These are phyloP conservation scores for Nesometra sesokonis DNA, from an alignment of 35 echinoderm and acorn worm genomes.

Conservation along the genomic window DNA sequence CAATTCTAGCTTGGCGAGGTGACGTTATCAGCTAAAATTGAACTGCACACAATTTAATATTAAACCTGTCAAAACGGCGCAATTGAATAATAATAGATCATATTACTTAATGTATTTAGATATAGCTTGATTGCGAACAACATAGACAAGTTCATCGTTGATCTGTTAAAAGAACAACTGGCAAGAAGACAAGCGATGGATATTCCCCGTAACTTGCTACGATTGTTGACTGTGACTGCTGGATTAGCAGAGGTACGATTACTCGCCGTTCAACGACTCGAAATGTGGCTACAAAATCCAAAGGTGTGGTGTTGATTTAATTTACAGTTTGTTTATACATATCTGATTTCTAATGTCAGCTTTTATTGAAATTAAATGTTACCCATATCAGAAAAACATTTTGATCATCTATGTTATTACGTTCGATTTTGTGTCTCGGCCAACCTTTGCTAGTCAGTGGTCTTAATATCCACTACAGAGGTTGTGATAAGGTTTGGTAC, in stretches of 20 bases:
- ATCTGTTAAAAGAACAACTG: slow-evolving; percentile 62
- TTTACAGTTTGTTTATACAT: no score
- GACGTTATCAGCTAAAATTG: no score
- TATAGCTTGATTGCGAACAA: slow-evolving; percentile 69
- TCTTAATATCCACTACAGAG: no score
- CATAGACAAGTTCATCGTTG: slow-evolving; percentile 61
- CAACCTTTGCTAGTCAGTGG: no score
- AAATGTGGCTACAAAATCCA: slow-evolving; percentile 95
- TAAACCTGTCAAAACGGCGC: no score
- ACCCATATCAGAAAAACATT: not conserved
- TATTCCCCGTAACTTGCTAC: slow-evolving; percentile 67
- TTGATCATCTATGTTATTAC: not conserved
- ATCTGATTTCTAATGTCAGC: no score
- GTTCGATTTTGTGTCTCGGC: no score
- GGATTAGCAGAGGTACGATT: slow-evolving; percentile 75
- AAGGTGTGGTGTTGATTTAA: slow-evolving; percentile 67
- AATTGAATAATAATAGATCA: not conserved
- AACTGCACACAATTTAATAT: no score
- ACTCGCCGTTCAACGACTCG: slow-evolving; percentile 46
- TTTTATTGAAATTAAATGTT: no score
- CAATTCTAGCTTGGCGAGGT: no score
- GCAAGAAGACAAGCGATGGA: slow-evolving; percentile 80
- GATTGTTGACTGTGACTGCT: slow-evolving; percentile 52
- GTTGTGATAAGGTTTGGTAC: no score
- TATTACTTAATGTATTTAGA: slow-evolving; percentile 7